Base-by-base conservation (phyloP, 2,888 invertebrate species). In the Ctena decussata region DNA sequence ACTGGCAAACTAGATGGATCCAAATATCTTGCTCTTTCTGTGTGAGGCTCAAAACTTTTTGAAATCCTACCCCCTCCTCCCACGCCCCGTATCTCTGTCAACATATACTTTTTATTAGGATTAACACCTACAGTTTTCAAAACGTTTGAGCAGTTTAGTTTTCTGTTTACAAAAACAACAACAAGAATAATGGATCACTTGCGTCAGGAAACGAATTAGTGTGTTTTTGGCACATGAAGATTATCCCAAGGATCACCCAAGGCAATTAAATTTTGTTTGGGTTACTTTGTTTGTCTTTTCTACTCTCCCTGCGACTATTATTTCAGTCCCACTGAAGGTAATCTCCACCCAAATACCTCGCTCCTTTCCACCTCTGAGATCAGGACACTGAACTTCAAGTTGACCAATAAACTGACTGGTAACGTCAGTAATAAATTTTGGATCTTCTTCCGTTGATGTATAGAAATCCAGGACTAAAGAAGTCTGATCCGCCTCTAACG, bases 261-360 rank as follows among this genome's bases (percentile, higher is more conserved):
- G 75, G 12, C 75, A 87, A 41, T 87, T 72, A 72, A 87, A 87
- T 18, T 27, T 80, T 15, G 91, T 87, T 44, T 77, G 79, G 0
- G 78, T 81, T 30, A 74, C 71, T 49, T 84, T 86, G 35, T 80
- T 80, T 24, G 82, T 81, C 37, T 69, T 82, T 65, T 86, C 89
- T 27, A 86, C 87, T 49, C 57, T 83, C 12, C 88, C 90, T 49
- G 85, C 83, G 6, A 91, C 88, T 32, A 79, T 84, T 12, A 91
- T 79, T 83, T 91, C 91, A 15, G 91, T 91, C 18, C 88, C 88
- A 8, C 91, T 89, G 77, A 91, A 90, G 12, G 86, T 85, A 78
- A 91, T 84, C 32, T 76, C 82, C 8, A 88, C 86, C 65, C 69
- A 76, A 18, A 91, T 86, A 53, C 85, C 86, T 15, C 86, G 76